Percentiles rank a stretch among this genome's conserved stretches.
Conservation (phyloP, 2,113 vertebrate genomes). For the Zapus hudsonius region DNA sequence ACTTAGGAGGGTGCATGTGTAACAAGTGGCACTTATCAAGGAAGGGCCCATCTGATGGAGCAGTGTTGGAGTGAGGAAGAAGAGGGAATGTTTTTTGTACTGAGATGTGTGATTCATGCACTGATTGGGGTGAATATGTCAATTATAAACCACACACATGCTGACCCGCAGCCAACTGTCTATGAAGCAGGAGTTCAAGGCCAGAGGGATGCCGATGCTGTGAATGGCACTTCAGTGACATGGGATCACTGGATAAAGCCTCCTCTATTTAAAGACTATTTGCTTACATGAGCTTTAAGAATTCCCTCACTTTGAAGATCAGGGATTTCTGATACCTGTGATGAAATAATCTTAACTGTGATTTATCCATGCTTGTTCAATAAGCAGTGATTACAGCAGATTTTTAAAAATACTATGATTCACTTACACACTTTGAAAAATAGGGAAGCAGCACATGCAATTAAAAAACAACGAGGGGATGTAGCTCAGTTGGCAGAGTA, state of each 20-base stretch:
- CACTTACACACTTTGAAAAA: not conserved
- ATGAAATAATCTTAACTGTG: not conserved
- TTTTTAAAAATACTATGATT: not conserved
- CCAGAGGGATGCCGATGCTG: not conserved
- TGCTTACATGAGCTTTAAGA: not conserved
- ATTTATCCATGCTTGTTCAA: not conserved
- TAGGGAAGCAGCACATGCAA: not conserved
- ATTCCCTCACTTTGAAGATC: not conserved
- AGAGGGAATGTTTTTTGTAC: not conserved
- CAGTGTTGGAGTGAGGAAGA: not conserved
- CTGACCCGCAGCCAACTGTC: no score
- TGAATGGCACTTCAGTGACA: not conserved
- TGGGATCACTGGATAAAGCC: not conserved
- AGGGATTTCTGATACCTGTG: not conserved
- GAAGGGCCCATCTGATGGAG: not conserved
- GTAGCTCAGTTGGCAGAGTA: no score
- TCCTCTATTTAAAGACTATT: not conserved
- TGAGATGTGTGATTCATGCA: not conserved
- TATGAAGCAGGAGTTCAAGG: not conserved
- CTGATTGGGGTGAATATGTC: not conserved
- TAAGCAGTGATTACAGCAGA: not conserved
- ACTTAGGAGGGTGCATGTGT: not conserved
- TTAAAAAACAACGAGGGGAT: constrained; percentile 4
- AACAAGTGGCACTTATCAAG: not conserved
- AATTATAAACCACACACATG: no score